Conservation (phyloP, 2,797 vertebrate species). For the Leontopithecus rosalia region DNA sequence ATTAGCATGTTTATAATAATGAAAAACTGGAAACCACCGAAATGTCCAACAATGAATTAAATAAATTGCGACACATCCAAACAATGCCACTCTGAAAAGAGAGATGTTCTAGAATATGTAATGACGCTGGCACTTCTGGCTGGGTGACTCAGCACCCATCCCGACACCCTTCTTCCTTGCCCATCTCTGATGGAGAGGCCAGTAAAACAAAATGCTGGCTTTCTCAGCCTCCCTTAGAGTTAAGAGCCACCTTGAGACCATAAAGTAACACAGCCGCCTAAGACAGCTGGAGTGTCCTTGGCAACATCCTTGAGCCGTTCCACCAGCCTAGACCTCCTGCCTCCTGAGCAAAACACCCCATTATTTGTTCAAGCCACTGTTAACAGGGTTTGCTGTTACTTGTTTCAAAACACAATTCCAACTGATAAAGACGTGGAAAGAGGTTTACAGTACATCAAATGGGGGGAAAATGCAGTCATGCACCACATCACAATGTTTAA, state of each 20-base stretch:
- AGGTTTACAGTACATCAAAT: not conserved
- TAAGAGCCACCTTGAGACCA: not conserved
- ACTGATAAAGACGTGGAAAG: not conserved
- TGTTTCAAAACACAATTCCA: not conserved
- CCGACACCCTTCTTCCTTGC: not conserved
- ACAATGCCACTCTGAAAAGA: not conserved
- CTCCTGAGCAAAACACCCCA: not conserved
- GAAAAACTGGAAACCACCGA: not conserved
- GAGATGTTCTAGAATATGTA: not conserved
- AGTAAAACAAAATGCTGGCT: not conserved
- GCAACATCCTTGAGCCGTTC: not conserved
- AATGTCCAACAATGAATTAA: not conserved
- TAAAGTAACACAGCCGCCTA: not conserved
- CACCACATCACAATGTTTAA: not conserved
- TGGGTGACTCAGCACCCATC: not conserved
- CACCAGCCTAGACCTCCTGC: not conserved
- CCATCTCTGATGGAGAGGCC: not conserved
- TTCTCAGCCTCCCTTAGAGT: not conserved
- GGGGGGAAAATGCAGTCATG: not conserved
- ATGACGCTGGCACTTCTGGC: rapidly evolving
- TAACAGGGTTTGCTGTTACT: not conserved
- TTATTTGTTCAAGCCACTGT: not conserved
- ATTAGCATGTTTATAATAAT: not conserved
- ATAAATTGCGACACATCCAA: not conserved
- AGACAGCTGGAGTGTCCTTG: not conserved